Conservation (phyloP, 2,888 invertebrate species). For the Cinara cedri region DNA sequence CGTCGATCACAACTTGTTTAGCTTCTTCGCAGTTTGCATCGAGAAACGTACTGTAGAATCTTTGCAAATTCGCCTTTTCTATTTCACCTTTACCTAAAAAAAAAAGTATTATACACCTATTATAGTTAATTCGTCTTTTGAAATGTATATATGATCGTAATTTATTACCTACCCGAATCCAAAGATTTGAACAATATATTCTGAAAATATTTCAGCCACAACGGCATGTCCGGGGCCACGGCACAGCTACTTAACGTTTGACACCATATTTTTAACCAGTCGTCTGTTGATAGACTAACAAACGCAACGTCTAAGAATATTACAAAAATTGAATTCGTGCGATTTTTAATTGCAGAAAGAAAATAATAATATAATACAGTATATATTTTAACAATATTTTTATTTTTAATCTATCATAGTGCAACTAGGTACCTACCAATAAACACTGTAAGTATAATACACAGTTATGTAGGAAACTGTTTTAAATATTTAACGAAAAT, state of each 20-base stretch:
- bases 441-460: too few species aligned
- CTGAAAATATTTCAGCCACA: slow-evolving; percentile 77
- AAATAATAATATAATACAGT: too few species aligned
- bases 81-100: slow-evolving; percentile 71
- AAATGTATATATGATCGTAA: background rate
- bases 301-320: slow-evolving; percentile 39
- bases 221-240: slow-evolving; percentile 71
- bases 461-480: too few species aligned
- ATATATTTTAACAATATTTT: too few species aligned
- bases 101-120: slow-evolving; percentile 59
- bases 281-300: slow-evolving; percentile 65
- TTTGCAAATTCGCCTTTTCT: slow-evolving; percentile 71
- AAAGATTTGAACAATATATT: slow-evolving; percentile 70
- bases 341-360: background rate
- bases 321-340: slow-evolving; percentile 1
- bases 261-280: slow-evolving; percentile 76
- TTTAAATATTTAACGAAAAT: too few species aligned
- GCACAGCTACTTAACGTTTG: slow-evolving; percentile 66
- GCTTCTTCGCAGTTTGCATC: slow-evolving; percentile 54
- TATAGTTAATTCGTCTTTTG: background rate
- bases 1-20: slow-evolving; percentile 68
- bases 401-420: too few species aligned
- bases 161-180: slow-evolving; percentile 30
- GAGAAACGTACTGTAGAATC: slow-evolving; percentile 67
- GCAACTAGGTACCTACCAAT: too few species aligned